Percentiles rank a stretch among this genome's conserved stretches.
phyloP scores from a whole-genome alignment of 2,113 vertebrate genomes.

The Sylvietta virens region DNA sequence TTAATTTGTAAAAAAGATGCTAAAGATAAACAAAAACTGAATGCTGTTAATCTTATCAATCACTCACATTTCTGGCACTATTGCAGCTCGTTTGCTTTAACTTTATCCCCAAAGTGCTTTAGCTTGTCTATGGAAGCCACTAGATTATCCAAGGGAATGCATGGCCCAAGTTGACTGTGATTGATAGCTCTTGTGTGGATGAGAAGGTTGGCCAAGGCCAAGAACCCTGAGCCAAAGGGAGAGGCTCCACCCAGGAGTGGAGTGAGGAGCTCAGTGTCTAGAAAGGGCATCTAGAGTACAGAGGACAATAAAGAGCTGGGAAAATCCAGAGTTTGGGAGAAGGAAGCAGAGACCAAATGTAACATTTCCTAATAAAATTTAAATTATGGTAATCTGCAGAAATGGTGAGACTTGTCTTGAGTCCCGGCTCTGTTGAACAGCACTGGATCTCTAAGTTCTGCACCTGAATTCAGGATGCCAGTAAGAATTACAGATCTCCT shows the following conservation, averaged over 20 bases:
- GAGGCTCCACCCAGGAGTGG: neutral
- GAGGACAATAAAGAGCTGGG: neutral
- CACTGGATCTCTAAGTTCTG: neutral
- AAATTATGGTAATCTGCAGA: neutral
- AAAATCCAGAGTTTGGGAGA: neutral
- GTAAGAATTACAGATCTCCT: neutral
- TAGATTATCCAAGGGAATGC: neutral
- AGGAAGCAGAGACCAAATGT: neutral
- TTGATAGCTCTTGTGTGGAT: neutral
- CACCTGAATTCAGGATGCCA: neutral
- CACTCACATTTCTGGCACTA: neutral
- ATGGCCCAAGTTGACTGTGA: neutral
- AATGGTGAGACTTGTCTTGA: neutral
- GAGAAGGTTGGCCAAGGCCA: neutral
- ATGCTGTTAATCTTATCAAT: neutral
- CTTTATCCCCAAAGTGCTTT: neutral
- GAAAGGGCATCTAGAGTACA: neutral
- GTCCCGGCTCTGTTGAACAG: neutral
- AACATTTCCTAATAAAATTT: neutral
- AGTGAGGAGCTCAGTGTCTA: neutral
- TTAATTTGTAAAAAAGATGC: neutral
- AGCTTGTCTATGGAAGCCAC: neutral
- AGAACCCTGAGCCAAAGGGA: neutral
- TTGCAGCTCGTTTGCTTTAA: neutral
- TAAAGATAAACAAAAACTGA: conserved; percentile 15